These are phyloP conservation scores for Nannospalax galili DNA, from an alignment of 2,113 vertebrate genomes.

Conservation along the genomic window DNA sequence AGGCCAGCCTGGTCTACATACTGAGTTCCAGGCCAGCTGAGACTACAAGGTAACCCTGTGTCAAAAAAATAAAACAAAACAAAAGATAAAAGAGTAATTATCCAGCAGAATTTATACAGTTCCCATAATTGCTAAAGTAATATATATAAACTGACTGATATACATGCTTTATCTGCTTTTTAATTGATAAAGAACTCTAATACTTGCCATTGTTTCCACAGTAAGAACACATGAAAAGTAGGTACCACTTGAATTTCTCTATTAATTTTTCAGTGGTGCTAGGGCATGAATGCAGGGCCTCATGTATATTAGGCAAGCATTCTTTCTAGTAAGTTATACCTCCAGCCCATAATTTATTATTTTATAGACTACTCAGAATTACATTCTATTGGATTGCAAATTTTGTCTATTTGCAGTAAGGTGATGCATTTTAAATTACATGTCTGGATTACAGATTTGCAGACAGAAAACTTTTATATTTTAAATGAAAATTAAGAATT, in stretches of 20 bases:
- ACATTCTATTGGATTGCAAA: not conserved
- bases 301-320: not conserved
- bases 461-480: not conserved
- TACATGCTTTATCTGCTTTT: no score
- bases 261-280: not conserved
- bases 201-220: not conserved
- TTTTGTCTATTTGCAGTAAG: constrained; percentile 36
- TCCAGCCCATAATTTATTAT: not conserved
- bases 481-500: constrained; percentile 33
- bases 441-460: constrained; percentile 1
- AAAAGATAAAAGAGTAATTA: constrained; percentile 6
- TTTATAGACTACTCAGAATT: constrained; percentile 2
- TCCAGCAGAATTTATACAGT: not conserved
- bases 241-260: not conserved
- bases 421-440: constrained; percentile 13
- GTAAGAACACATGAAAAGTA: constrained; percentile 39
- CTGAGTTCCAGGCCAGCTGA: no score
- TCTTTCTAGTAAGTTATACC: not conserved
- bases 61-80: no score
- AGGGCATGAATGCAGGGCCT: not conserved
- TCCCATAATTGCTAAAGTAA: not conserved
- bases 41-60: no score
- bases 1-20: no score
- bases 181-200: no score
- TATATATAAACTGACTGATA: not conserved